phyloP scores from a whole-genome alignment of 2,113 vertebrate genomes.

The Leucoraja erinaceus region DNA sequence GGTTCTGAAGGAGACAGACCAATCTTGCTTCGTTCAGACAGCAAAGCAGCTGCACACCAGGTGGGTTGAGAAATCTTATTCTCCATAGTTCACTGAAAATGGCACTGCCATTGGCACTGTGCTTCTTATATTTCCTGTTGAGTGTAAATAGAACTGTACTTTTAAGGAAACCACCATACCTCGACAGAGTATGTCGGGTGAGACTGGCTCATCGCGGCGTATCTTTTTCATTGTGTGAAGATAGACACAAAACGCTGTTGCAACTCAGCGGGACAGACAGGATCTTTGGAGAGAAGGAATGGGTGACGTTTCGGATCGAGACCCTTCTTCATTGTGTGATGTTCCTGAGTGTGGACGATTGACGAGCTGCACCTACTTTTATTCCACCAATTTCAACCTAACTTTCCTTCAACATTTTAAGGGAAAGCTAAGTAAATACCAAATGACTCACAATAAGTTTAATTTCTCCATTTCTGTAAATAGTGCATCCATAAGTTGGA shows the following conservation, averaged over 20 bases:
- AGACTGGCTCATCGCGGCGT: not conserved
- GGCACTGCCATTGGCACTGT: not conserved
- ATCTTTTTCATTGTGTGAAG: not conserved
- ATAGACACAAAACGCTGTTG: too few relatives aligned
- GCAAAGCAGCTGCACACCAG: constrained; percentile 89
- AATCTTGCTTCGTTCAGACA: constrained; percentile 94
- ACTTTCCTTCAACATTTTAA: not conserved
- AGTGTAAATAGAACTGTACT: not conserved
- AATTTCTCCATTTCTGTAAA: not conserved
- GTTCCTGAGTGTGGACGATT: not conserved
- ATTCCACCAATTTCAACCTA: not conserved
- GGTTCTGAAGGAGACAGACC: constrained; percentile 92
- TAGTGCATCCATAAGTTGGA: not conserved
- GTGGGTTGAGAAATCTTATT: constrained; percentile 49
- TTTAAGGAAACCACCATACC: not conserved
- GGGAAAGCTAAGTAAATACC: not conserved
- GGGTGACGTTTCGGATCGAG: too few relatives aligned
- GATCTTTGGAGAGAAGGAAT: too few relatives aligned
- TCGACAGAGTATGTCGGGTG: not conserved
- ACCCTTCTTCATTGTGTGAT: too few relatives aligned
- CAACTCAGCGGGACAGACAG: too few relatives aligned
- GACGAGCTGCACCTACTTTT: not conserved
- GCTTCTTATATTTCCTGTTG: not conserved
- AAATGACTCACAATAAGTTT: not conserved
- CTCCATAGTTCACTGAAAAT: not conserved